These are phyloP conservation scores for Phytoseiulus persimilis DNA, from an alignment of 2,888 invertebrate genomes.

Conservation along the genomic window DNA sequence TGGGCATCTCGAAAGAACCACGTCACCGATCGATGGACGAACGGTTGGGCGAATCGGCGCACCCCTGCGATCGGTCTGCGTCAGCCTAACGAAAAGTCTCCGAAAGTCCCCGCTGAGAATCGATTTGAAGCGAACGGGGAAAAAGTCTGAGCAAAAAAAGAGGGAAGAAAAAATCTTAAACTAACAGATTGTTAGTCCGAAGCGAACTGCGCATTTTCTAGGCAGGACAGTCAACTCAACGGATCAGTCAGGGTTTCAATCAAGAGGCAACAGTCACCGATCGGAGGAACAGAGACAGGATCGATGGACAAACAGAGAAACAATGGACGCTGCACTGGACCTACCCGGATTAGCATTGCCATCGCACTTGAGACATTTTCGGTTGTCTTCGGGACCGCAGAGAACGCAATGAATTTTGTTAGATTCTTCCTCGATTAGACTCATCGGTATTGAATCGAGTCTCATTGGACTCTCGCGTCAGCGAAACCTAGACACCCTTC, in stretches of 20 bases:
- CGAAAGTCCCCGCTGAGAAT: neutral
- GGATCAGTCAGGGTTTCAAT: neutral
- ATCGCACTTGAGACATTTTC: conserved; percentile 36
- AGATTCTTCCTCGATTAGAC: neutral
- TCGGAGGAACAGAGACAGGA: conserved; percentile 7
- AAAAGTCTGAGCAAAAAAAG: neutral
- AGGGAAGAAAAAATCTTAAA: neutral
- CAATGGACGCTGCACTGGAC: conserved; percentile 6
- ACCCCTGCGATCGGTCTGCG: neutral
- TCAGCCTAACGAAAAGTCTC: neutral
- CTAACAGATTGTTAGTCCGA: neutral
- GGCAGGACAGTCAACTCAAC: neutral
- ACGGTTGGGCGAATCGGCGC: neutral
- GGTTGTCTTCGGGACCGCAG: conserved; percentile 12
- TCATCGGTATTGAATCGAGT: no score
- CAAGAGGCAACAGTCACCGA: neutral
- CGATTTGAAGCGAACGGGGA: neutral
- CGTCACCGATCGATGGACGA: neutral
- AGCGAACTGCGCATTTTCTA: neutral
- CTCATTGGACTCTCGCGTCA: no score
- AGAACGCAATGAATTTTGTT: neutral
- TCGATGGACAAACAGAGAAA: conserved; percentile 16
- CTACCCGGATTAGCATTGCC: conserved; percentile 27
- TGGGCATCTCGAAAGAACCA: neutral
- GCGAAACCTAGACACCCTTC: no score